Evolutionary conservation across 2,113 vertebrate species (phyloP), one percentile per base, ranked within the genome.

Genomic region (Saguinus imperator): DNA sequence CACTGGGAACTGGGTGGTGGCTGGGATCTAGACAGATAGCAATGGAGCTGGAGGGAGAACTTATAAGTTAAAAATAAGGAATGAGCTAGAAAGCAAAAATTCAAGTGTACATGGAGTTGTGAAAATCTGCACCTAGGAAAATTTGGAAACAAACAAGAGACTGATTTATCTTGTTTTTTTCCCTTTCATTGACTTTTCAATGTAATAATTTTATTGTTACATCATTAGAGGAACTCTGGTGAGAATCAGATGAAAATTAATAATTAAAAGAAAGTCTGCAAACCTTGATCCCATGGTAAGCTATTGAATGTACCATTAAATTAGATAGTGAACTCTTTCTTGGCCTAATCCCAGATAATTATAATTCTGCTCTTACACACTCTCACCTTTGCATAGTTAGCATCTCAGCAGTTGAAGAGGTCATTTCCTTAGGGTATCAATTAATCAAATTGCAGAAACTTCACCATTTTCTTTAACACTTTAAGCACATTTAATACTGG

Each of bases 301-400:
- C 50, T 84, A 64, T 18, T 52, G 48, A 94, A 90, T 7, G 4
- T 16, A 40, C 37, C 1, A 7, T 45, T 94, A 93, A 98, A 96
- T 94, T 95, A 97, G 83, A 83, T 35, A 76, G 70, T 66, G 17
- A 97, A 88, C 17, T 58, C 50, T 87, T 96, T 89, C 57, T 97
- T 97, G 98, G 95, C 94, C 94, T 37, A 96, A 95, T 83, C 18
- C 72, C 73, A 61, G 55, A 50, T 97, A 92, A 95, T 97, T 96
- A 96, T 85, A 94, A 79, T 83, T 89, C 89, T 87, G 25, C 58
- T 75, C 89, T 96, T 79, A 10, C 0, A 40, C 5, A 32, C 43
- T 94, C 77, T 93, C 81, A 97, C 58, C 82, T 91, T 85, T 88
- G 35, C 86, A 81, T 87, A 37, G 84, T 66, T 61, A 86, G 80